Percentiles rank a stretch among this genome's conserved stretches.
phyloP scores from a whole-genome alignment of 2,888 invertebrate species.

The Petrophora chlorosata region DNA sequence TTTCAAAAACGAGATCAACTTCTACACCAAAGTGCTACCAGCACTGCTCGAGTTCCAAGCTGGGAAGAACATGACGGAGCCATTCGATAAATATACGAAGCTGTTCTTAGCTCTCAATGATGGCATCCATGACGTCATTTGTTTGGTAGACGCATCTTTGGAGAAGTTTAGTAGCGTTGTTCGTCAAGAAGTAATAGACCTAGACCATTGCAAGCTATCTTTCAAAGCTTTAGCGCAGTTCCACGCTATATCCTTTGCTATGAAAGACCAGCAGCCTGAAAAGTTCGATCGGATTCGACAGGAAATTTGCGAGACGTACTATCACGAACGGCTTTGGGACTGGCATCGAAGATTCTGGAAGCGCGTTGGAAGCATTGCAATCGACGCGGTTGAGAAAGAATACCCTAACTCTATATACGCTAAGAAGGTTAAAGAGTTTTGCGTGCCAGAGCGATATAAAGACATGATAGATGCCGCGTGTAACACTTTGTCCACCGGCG shows the following conservation, averaged over 20 bases:
- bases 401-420: constrained; percentile 84
- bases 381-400: constrained; percentile 86
- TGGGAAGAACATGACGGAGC: constrained; percentile 63
- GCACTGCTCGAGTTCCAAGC: constrained; percentile 71
- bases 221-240: constrained; percentile 82
- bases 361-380: constrained; percentile 77
- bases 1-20: constrained; percentile 87
- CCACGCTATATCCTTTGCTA: constrained; percentile 84
- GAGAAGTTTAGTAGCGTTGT: constrained; percentile 70
- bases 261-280: constrained; percentile 80
- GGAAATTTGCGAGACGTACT: constrained; percentile 83
- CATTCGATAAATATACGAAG: constrained; percentile 78
- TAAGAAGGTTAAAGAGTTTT: constrained; percentile 80
- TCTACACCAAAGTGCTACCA: constrained; percentile 83
- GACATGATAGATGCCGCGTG: constrained; percentile 72
- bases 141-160: constrained; percentile 80
- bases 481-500: constrained; percentile 68
- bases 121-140: constrained; percentile 82
- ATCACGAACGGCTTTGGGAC: constrained; percentile 72
- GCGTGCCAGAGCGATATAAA: constrained; percentile 77
- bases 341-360: constrained; percentile 85
- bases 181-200: constrained; percentile 78
- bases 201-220: constrained; percentile 75
- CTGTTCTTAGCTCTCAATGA: constrained; percentile 75
- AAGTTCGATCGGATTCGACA: constrained; percentile 70